Base-by-base conservation (phyloP, 2,888 invertebrate genomes). In the Drosophila mimica region DNA sequence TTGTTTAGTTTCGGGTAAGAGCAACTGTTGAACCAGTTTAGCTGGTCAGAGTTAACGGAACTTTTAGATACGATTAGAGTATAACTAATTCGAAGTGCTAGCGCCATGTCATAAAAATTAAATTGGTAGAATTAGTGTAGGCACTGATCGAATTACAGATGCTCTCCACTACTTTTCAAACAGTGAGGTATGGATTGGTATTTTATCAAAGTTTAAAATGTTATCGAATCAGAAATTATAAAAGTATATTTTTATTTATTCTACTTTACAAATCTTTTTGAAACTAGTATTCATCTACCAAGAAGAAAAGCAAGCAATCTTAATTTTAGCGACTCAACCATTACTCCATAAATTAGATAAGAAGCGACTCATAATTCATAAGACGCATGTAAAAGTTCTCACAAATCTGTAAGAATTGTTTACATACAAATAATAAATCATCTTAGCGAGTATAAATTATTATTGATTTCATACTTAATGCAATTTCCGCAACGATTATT, bases 381-480 rank as follows among this genome's bases (percentile, higher is more conserved):
- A 20, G 34, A 9, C 46, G 15, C 6, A 25, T 51, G 51, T 13
- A 34, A 17, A 17, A 40, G 8, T 36, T 49, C 54, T 49, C 68
- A 68, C 17, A 49, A 40, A 68, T 40, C 40, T 34, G 7, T 7
- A n/a, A 25, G 20, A 25, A 15, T n/a, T 70, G 25, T 36, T 28
- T 34, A 38, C 31, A 20, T 6, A 30, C n/a, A 46, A 59, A 46
- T 48, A 48, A 30, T 48, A 11, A 31, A 46, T 43, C n/a, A 52
- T 36, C 33, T 34, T 36, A 13, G 36, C 31, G 2, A 38, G 34
- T 38, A 9, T 38, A 72, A 61, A 49, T 43, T 43, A 34, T 38
- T 72, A 72, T 54, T 43, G 73, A 72, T 71, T 70, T 70, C 20
- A 43, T 4, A 70, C 15, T 31, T 54, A 48, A 31, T 49, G 53